These are phyloP conservation scores for Papilio gigon DNA, from an alignment of 2,888 invertebrate genomes.

Conservation along the genomic window DNA sequence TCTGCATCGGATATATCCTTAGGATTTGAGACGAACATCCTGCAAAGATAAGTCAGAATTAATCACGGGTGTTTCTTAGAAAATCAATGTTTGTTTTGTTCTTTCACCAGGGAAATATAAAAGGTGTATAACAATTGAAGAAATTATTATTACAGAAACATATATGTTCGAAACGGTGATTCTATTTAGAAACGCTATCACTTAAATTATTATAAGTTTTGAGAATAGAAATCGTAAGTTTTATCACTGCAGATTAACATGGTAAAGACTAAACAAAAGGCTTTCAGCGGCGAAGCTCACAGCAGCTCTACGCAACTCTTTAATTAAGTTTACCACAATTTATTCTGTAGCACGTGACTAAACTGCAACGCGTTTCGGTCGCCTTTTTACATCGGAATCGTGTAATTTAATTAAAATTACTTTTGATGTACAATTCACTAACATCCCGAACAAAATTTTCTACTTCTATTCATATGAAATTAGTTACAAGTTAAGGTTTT, in stretches of 20 bases:
- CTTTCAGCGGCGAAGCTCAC: constrained; percentile 35
- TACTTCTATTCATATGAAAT: no score
- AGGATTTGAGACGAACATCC: constrained; percentile 79
- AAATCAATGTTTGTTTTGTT: no score
- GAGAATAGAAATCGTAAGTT: not conserved
- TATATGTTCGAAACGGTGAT: no score
- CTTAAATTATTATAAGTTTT: no score
- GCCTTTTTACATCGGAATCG: constrained; percentile 45
- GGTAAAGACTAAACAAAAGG: constrained; percentile 32
- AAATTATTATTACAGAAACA: no score
- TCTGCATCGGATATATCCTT: constrained; percentile 87
- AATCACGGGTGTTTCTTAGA: not conserved
- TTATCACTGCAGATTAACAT: constrained; percentile 12
- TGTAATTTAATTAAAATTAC: constrained; percentile 6
- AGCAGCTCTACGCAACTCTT: constrained; percentile 51
- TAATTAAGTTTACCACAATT: constrained; percentile 72
- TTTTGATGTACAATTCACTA: not conserved
- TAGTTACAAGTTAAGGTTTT: no score
- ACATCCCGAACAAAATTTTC: not conserved
- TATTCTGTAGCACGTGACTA: constrained; percentile 66
- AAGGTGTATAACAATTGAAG: no score
- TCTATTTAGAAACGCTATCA: no score
- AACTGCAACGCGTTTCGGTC: constrained; percentile 52
- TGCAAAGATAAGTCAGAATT: constrained; percentile 49
- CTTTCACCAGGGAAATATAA: no score